These are phyloP conservation scores for Cynocephalus volans DNA, from an alignment of 2,113 vertebrate species.

Conservation along the genomic window DNA sequence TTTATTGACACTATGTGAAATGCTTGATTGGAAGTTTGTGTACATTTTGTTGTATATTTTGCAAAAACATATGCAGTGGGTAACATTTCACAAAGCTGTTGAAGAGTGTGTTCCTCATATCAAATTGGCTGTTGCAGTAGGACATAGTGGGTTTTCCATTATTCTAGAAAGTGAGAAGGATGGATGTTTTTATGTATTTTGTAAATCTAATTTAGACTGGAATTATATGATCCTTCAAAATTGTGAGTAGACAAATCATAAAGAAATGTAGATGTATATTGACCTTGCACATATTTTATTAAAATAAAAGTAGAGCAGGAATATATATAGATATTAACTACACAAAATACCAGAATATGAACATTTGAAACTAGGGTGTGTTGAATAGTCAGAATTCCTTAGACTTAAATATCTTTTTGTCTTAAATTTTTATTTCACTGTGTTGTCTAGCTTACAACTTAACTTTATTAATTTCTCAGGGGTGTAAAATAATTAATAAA, in stretches of 20 bases:
- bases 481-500: slow-evolving; percentile 49
- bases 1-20: slow-evolving; percentile 7
- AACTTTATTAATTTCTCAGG: slow-evolving; percentile 40
- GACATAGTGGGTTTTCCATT: neutral
- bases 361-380: slow-evolving; percentile 6
- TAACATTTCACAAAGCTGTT: neutral
- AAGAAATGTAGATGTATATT: slow-evolving; percentile 37
- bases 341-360: neutral
- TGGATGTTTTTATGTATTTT: slow-evolving; percentile 3
- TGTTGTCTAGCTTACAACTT: neutral
- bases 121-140: neutral
- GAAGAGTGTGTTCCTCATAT: neutral
- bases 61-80: neutral
- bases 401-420: neutral
- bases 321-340: neutral
- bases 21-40: neutral
- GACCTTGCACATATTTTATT: neutral
- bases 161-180: slow-evolving; percentile 4
- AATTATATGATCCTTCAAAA: slow-evolving; percentile 4
- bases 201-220: slow-evolving; percentile 29
- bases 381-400: slow-evolving; percentile 15
- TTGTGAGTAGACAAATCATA: slow-evolving; percentile 13
- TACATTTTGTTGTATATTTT: neutral
- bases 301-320: slow-evolving; percentile 25
- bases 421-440: neutral